Evolutionary conservation across 2,113 vertebrate genomes (phyloP), one percentile per base, ranked within the genome.

Genomic region (Antennarius striatus): DNA sequence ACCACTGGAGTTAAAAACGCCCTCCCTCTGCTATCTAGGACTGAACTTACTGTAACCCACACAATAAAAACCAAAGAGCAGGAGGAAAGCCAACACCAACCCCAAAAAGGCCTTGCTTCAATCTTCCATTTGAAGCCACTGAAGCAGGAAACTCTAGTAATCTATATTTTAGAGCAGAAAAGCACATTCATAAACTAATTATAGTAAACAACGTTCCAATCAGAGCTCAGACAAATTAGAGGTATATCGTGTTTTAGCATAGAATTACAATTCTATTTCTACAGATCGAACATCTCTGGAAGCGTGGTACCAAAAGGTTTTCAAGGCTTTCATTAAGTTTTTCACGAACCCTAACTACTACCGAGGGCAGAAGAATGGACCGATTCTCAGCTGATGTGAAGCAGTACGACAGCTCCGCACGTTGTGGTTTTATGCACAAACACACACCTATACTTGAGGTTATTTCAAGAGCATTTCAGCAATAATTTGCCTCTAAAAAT

Each of bases 201-300:
- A 63, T 79, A 80, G 64, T 64, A 77, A 87, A 79, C 70, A 71
- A 80, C 73, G 69, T 59, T 73, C 52, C 62, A 84, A 66, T 81
- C 78, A 73, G 11, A 63, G 66, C 46, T 40, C 45, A 32, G 75
- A 50, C 68, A 84, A 86, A 83, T 84, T 80, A 86, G 73, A 77
- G 79, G 81, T 75, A 43, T 51, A 60, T 79, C 28, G 17, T 73
- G 47, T 64, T 63, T 75, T 29, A 81, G 79, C 73, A 73, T 87
- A 82, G 70, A 82, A 89, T 89, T 84, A 86, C 54, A 74, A 67
- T 80, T 83, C 85, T 88, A 84, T 88, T 88, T 87, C 73, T 55
- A 71, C 39, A 60, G 67, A 90, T 86, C 61, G 75, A 87, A 79
- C 67, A 70, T 81, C 56, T 72, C 69, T 57, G 40, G 22, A 45